phyloP scores from a whole-genome alignment of 2,888 invertebrate genomes.

The Hypercompe scribonia region DNA sequence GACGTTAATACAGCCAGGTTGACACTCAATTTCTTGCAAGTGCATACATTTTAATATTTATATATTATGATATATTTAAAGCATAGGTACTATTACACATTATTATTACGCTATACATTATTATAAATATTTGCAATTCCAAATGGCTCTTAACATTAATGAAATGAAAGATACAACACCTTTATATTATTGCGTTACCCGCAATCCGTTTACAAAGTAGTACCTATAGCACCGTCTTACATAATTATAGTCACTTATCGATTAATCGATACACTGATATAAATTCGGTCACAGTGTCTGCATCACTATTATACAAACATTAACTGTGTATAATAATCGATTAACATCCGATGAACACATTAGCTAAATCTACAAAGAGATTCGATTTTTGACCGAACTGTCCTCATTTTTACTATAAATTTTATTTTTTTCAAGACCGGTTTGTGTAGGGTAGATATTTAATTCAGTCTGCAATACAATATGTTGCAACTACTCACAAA shows the following conservation, averaged over 20 bases:
- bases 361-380: slow-evolving; percentile 51
- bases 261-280: slow-evolving; percentile 64
- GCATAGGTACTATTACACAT: neutral
- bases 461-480: neutral
- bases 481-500: neutral
- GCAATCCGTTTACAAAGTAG: slow-evolving; percentile 64
- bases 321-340: slow-evolving; percentile 54
- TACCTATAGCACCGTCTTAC: slow-evolving; percentile 73
- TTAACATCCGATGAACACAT: slow-evolving; percentile 67
- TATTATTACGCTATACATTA: slow-evolving; percentile 5
- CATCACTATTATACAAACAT: slow-evolving; percentile 59
- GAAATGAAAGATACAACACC: slow-evolving; percentile 36
- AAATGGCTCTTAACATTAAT: slow-evolving; percentile 49
- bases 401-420: neutral
- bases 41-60: neutral
- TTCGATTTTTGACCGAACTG: slow-evolving; percentile 8
- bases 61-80: slow-evolving; percentile 1
- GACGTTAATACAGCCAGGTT: neutral
- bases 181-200: slow-evolving; percentile 40
- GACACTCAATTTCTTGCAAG: neutral
- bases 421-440: neutral
- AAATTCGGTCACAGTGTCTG: slow-evolving; percentile 76
- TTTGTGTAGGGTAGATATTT: neutral
- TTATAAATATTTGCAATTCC: slow-evolving; percentile 55
- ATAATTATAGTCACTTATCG: slow-evolving; percentile 49